Base-by-base conservation (phyloP, 2,113 vertebrate genomes). In the Phalacrocorax carbo region DNA sequence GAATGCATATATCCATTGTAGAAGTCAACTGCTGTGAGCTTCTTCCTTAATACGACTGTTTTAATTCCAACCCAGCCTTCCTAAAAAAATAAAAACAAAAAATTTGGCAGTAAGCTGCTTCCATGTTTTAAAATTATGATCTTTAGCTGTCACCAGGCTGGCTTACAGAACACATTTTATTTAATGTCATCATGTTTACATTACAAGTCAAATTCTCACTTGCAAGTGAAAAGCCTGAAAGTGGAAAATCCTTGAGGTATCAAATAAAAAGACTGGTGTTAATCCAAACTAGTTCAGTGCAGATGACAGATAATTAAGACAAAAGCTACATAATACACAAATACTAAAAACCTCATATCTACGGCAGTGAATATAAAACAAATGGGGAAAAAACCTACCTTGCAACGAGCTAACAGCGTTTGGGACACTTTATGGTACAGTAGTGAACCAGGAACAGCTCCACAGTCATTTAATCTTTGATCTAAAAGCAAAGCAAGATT, bases 1-100 rank as follows among this genome's bases (percentile, higher is more conserved):
- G 95, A 97, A 71, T 99, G 99, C 91, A 99, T 98, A 92, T 99
- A 99, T 22, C 99, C 99, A 3, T 99, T 99, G 93, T 99, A 99
- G 97, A 99, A 99, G 94, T 99, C 99, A 42, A 97, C 55, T 42
- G 99, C 99, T 10, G 99, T 98, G 40, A 99, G 97, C 38, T 96
- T 97, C 97, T 99, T 99, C 94, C 98, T 99, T 70, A 99, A 95
- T 40, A 98, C 15, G 0, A 99, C 96, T 2, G 98, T 94, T 88
- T 88, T 98, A 93, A 99, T 98, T 54, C 99, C 99, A 79, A 99
- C 98, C 99, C 99, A 99, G 91, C 98, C 98, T 81, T 99, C 99
- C 99, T 99, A 96, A 22, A 97, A 73, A 25, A 6, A 22, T 60
- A 90, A 69, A 72, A 92, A 22, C 60, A 90, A 71, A 72, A 54